Conservation (phyloP, 2,113 vertebrate species). For the Elephantulus edwardii region DNA sequence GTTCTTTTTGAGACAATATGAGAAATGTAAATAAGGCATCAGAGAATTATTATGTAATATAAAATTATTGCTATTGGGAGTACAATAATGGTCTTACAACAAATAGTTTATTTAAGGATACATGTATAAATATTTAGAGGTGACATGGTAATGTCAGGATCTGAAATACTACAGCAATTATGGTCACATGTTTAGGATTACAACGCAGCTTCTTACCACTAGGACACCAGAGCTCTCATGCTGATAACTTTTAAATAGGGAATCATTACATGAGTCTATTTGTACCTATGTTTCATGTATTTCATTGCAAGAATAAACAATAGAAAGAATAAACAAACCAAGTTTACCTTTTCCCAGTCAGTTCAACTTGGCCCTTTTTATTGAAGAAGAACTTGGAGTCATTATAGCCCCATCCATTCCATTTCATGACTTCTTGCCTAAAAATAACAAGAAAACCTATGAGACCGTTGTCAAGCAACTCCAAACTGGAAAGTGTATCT, state of each 20-base stretch:
- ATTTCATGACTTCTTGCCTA: constrained; percentile 98
- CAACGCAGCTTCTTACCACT: no score
- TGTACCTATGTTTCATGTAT: constrained; percentile 1
- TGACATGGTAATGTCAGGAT: constrained; percentile 28
- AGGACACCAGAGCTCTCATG: no score
- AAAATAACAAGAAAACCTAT: constrained; percentile 57
- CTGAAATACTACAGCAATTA: constrained; percentile 45
- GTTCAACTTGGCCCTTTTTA: constrained; percentile 97
- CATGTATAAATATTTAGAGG: constrained; percentile 1
- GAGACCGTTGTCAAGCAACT: constrained; percentile 37
- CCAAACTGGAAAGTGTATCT: constrained; percentile 21
- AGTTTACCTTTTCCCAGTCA: constrained; percentile 95
- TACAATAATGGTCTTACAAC: neutral
- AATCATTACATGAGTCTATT: constrained; percentile 1
- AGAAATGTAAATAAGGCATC: neutral
- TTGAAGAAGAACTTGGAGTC: constrained; percentile 96
- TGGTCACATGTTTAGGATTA: no score
- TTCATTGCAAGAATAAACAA: constrained; percentile 24
- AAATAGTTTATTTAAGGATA: neutral
- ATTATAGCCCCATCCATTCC: constrained; percentile 99
- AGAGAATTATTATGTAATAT: neutral
- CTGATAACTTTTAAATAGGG: constrained; percentile 6
- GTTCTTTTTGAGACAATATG: constrained; percentile 10
- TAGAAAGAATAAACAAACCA: constrained; percentile 47
- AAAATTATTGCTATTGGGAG: constrained; percentile 30